Conservation (phyloP, 92 coral and sea anemone species). For the Epizoanthus fatuus region DNA sequence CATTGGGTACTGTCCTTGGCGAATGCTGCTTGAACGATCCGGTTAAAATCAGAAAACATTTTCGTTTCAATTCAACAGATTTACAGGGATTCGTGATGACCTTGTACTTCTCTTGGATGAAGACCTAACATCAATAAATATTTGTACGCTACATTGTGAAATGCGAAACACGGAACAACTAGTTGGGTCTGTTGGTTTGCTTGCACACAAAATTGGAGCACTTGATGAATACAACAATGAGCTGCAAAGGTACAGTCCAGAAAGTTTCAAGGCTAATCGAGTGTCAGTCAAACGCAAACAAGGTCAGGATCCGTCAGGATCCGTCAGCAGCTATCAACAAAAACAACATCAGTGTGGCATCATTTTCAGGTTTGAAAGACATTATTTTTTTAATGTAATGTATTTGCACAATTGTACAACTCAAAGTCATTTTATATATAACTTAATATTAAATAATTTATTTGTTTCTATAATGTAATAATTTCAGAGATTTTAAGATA, state of each 20-base stretch:
- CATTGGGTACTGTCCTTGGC: background rate
- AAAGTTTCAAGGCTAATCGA: background rate
- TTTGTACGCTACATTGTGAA: conserved; percentile 1
- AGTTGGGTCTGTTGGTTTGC: background rate
- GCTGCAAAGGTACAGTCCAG: conserved; percentile 1
- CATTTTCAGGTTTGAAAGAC: conserved; percentile 9
- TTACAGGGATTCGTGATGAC: background rate
- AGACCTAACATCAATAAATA: background rate
- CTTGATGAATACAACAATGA: background rate
- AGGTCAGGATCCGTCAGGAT: conserved; percentile 1
- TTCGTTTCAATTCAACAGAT: background rate
- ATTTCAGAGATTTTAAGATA: too few species aligned
- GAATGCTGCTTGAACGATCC: conserved; percentile 19
- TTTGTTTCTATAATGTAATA: too few species aligned
- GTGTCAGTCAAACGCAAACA: background rate
- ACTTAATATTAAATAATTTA: too few species aligned
- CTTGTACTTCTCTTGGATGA: background rate
- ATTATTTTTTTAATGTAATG: too few species aligned
- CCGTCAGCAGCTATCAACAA: background rate
- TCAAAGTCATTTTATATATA: too few species aligned
- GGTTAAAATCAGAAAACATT: background rate
- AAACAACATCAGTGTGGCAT: conserved; percentile 4
- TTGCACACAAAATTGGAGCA: background rate
- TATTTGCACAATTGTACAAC: too few species aligned
- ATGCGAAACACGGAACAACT: conserved; percentile 21